These are phyloP conservation scores for Peromyscus melanophrys DNA, from an alignment of 2,797 vertebrate genomes.

Conservation along the genomic window DNA sequence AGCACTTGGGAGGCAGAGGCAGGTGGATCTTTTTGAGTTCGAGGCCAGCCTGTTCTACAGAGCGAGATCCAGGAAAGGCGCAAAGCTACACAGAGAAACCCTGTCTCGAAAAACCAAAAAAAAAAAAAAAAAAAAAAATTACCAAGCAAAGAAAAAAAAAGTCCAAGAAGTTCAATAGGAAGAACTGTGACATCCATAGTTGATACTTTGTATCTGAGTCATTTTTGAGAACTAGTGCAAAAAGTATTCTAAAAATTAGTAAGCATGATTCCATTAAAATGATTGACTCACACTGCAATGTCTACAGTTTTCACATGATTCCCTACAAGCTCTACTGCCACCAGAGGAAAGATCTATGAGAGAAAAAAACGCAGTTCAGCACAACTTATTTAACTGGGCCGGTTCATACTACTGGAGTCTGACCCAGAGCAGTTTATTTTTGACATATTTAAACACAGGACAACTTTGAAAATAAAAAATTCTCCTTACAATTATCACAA, in stretches of 20 bases:
- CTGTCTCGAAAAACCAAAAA: too few relatives aligned
- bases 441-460: too few relatives aligned
- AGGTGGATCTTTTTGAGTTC: too few relatives aligned
- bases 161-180: neutral
- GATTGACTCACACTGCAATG: neutral
- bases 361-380: neutral
- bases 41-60: too few relatives aligned
- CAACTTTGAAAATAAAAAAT: neutral
- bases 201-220: neutral
- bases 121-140: too few relatives aligned
- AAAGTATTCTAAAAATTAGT: neutral
- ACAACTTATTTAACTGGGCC: neutral
- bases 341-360: neutral
- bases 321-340: neutral
- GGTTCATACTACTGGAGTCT: neutral
- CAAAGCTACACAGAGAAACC: too few relatives aligned
- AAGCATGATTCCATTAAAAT: neutral
- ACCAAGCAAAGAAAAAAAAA: too few relatives aligned
- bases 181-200: neutral
- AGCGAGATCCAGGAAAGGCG: too few relatives aligned
- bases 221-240: neutral
- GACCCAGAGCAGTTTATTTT: neutral
- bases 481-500: neutral
- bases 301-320: neutral
- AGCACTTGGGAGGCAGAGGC: too few relatives aligned